phyloP scores from a whole-genome alignment of 2,888 invertebrate species.

The Hirtodrosophila confusa region DNA sequence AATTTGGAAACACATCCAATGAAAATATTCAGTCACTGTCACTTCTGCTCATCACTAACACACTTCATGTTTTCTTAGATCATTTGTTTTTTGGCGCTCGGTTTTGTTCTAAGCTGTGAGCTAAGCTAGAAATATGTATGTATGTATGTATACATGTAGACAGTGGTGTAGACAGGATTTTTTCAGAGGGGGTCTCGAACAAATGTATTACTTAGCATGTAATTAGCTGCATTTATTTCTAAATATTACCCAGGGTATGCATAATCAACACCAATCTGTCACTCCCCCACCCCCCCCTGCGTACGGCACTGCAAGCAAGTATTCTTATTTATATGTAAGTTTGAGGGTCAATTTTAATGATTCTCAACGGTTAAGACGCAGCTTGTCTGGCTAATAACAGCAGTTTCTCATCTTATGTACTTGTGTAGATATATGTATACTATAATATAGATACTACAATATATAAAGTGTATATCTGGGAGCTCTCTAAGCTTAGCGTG shows the following conservation, averaged over 20 bases:
- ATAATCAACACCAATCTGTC: no score
- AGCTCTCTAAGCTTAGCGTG: constrained; percentile 1
- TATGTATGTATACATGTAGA: constrained; percentile 7
- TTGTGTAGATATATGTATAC: background rate
- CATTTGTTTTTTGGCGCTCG: constrained; percentile 30
- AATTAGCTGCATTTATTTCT: no score
- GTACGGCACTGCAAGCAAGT: background rate
- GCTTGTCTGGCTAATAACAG: constrained; percentile 50
- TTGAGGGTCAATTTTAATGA: constrained; percentile 74
- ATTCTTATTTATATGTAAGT: constrained; percentile 23
- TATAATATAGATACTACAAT: background rate
- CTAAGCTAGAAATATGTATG: constrained; percentile 35
- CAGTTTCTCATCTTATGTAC: background rate
- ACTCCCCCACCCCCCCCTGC: no score
- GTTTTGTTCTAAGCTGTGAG: constrained; percentile 43
- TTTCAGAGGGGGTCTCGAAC: no score
- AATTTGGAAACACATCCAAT: no score
- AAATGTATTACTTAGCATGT: no score
- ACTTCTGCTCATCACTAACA: constrained; percentile 38
- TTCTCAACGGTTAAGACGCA: constrained; percentile 48
- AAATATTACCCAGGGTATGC: no score
- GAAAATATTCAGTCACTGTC: no score
- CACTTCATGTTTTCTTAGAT: constrained; percentile 29
- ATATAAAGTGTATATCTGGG: constrained; percentile 1
- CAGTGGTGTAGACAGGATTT: no score